Evolutionary conservation across 64 coral and sea anemone genomes (phyloP).

Genomic region (Montipora efflorescens): DNA sequence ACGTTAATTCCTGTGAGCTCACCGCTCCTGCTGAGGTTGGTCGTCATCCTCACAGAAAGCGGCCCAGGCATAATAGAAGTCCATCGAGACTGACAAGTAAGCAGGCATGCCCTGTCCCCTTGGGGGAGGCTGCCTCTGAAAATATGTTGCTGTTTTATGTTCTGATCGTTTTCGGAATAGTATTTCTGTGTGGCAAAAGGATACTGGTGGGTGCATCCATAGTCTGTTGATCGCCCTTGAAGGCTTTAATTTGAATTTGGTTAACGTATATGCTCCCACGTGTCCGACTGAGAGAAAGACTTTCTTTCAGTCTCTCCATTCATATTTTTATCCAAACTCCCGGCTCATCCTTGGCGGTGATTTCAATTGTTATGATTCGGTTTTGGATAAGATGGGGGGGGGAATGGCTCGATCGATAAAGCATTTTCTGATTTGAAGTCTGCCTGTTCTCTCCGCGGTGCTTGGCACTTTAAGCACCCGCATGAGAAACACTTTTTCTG

Average conservation of each 20-base stretch:
- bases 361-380: neutral
- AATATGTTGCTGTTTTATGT: neutral
- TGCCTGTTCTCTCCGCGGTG: neutral
- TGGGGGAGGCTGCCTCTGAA: no score
- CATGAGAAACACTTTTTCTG: neutral
- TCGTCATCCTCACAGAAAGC: no score
- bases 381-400: neutral
- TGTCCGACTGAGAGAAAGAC: neutral
- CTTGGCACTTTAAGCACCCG: constrained; percentile 14
- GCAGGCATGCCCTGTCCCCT: no score
- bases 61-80: no score
- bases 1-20: no score
- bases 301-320: neutral
- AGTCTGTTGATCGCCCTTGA: neutral
- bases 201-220: neutral
- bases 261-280: constrained; percentile 31
- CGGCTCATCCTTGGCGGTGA: neutral
- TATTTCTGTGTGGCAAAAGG: neutral
- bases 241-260: neutral
- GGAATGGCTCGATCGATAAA: neutral
- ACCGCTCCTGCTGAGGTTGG: no score
- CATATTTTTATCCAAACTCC: constrained; percentile 4
- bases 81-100: no score
- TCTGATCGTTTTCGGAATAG: neutral
- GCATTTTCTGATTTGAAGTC: neutral